Evolutionary conservation across 2,797 vertebrate genomes (phyloP).

Genomic region (Synaphobranchus kaupii): DNA sequence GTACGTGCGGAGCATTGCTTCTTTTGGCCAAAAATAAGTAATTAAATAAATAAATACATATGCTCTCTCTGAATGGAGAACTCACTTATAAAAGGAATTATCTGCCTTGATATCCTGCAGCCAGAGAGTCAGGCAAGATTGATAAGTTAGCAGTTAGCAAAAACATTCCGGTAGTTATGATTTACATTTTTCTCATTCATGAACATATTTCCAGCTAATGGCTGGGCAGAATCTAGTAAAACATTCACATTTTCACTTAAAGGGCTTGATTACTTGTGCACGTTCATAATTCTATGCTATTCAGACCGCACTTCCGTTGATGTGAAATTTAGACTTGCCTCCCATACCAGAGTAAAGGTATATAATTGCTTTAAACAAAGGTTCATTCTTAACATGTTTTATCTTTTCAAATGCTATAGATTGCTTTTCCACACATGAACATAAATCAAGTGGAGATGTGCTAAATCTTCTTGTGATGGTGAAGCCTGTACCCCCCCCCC

Average conservation of each 20-base stretch:
- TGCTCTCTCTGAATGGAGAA: neutral
- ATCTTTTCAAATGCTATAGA: slow-evolving; percentile 33
- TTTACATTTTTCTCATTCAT: neutral
- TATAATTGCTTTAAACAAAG: slow-evolving; percentile 66
- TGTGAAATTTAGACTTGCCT: slow-evolving; percentile 57
- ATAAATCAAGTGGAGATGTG: slow-evolving; percentile 59
- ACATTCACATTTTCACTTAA: slow-evolving; percentile 53
- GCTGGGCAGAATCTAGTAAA: slow-evolving; percentile 56
- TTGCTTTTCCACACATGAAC: slow-evolving; percentile 42
- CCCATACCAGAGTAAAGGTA: slow-evolving; percentile 46
- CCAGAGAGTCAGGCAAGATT: neutral
- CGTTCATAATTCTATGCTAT: slow-evolving; percentile 60
- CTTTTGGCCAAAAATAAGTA: neutral
- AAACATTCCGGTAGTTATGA: neutral
- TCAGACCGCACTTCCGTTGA: slow-evolving; percentile 63
- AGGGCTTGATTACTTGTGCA: slow-evolving; percentile 59
- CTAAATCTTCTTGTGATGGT: slow-evolving; percentile 63
- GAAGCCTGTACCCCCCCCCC: too few species aligned
- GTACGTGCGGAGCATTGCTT: neutral
- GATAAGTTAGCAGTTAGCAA: neutral
- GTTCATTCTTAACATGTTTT: slow-evolving; percentile 57
- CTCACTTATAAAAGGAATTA: neutral
- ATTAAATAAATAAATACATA: neutral
- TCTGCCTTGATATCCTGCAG: neutral
- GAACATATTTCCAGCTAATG: slow-evolving; percentile 57